Percentiles rank a stretch among this genome's conserved stretches.
phyloP scores from a whole-genome alignment of 2,797 vertebrate genomes.

The Sternotherus odoratus region DNA sequence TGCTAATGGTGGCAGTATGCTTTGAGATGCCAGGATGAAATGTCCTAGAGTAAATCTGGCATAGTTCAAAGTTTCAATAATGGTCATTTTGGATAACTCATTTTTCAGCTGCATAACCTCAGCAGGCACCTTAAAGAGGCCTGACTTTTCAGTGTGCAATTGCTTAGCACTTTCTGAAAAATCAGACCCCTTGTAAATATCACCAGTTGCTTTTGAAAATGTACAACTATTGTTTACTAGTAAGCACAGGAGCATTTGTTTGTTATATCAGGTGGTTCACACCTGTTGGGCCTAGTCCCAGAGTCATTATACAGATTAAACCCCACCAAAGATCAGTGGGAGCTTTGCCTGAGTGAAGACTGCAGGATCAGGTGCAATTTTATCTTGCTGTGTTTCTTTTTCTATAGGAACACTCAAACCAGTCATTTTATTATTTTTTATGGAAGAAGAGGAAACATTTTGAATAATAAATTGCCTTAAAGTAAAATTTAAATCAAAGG shows the following conservation, averaged over 20 bases:
- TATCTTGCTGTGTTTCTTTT: background rate
- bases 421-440: background rate
- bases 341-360: background rate
- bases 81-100: background rate
- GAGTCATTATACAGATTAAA: background rate
- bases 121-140: too few species aligned
- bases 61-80: too few species aligned
- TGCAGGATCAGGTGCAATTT: background rate
- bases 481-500: background rate
- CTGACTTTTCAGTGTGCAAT: background rate
- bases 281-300: background rate
- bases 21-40: too few species aligned
- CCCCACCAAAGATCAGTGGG: background rate
- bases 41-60: too few species aligned
- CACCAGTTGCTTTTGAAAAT: background rate
- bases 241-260: too few species aligned
- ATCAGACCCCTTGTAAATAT: background rate
- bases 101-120: background rate
- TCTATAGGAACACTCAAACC: background rate
- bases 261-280: too few species aligned
- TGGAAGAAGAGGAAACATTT: background rate
- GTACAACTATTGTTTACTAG: too few species aligned
- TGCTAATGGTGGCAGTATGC: background rate
- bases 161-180: background rate
- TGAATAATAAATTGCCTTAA: background rate